A percentile compares a stretch with the other conserved stretches of the same genome.
These are phyloP conservation scores for Eulemur rubriventer DNA, from an alignment of 2,797 vertebrate genomes.

Conservation along the genomic window DNA sequence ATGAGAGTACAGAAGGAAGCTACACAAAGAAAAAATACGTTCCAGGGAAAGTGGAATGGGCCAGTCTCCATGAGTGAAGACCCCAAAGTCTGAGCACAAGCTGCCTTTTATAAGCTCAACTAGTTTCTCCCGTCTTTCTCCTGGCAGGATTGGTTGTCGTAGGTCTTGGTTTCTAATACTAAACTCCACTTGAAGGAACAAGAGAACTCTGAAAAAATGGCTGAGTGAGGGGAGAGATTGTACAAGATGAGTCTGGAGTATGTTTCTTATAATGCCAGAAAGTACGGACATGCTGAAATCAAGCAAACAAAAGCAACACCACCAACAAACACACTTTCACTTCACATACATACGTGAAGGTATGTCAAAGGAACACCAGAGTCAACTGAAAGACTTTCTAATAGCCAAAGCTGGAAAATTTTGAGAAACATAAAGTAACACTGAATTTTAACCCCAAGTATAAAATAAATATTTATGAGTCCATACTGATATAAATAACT, in stretches of 20 bases:
- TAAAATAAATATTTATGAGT: neutral
- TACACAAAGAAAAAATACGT: too few species aligned
- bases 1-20: too few species aligned
- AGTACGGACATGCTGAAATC: too few species aligned
- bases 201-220: neutral
- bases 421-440: neutral
- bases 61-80: too few species aligned
- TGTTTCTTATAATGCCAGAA: neutral
- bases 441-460: neutral
- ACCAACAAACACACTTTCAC: neutral
- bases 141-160: too few species aligned
- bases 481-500: neutral
- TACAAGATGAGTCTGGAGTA: neutral
- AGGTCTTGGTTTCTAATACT: neutral
- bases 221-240: neutral
- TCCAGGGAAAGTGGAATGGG: too few species aligned
- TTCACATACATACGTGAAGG: neutral
- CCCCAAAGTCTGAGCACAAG: too few species aligned
- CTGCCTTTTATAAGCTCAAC: too few species aligned
- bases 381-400: neutral
- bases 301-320: neutral
- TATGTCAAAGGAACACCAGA: neutral
- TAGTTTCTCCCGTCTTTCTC: too few species aligned
- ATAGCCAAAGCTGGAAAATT: neutral
- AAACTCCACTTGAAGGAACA: neutral